Evolutionary conservation across 2,888 invertebrate genomes (phyloP).

Genomic region (Sclerodermus sp.): DNA sequence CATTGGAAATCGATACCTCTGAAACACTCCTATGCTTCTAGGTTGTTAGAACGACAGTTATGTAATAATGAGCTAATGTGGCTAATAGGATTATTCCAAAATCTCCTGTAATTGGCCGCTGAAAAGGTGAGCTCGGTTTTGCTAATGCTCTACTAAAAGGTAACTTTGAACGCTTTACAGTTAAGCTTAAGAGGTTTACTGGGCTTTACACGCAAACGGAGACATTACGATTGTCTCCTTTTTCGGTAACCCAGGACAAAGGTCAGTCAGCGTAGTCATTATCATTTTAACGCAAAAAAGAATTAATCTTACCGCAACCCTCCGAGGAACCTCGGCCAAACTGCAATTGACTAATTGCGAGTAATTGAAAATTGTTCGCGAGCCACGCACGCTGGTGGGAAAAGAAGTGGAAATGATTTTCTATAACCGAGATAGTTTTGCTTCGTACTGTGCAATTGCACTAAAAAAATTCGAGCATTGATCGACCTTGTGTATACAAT

Average conservation of each 20-base stretch:
- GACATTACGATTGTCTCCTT: slow-evolving; percentile 33
- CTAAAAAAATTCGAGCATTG: background rate
- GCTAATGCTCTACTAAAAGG: slow-evolving; percentile 43
- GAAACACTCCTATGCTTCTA: background rate
- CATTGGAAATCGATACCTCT: no score
- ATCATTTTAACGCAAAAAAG: slow-evolving; percentile 25
- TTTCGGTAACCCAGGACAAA: slow-evolving; percentile 16
- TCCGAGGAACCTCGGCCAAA: no score
- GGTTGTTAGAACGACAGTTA: slow-evolving; percentile 30
- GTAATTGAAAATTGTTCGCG: no score
- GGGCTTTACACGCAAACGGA: slow-evolving; percentile 31
- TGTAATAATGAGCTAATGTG: slow-evolving; percentile 57
- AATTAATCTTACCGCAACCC: slow-evolving; percentile 24
- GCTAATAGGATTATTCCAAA: slow-evolving; percentile 55
- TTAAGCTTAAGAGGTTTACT: slow-evolving; percentile 50
- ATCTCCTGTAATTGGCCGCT: slow-evolving; percentile 56
- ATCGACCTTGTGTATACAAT: background rate
- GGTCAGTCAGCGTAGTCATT: slow-evolving; percentile 18
- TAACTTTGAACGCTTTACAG: slow-evolving; percentile 43
- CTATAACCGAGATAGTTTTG: no score
- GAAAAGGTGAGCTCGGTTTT: slow-evolving; percentile 54
- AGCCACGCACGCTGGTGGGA: no score
- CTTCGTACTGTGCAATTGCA: no score
- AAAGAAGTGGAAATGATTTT: no score
- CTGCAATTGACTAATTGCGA: no score